Evolutionary conservation across 1,140 invertebrate genomes (phyloP).

Genomic region (Bombus terrestris): DNA sequence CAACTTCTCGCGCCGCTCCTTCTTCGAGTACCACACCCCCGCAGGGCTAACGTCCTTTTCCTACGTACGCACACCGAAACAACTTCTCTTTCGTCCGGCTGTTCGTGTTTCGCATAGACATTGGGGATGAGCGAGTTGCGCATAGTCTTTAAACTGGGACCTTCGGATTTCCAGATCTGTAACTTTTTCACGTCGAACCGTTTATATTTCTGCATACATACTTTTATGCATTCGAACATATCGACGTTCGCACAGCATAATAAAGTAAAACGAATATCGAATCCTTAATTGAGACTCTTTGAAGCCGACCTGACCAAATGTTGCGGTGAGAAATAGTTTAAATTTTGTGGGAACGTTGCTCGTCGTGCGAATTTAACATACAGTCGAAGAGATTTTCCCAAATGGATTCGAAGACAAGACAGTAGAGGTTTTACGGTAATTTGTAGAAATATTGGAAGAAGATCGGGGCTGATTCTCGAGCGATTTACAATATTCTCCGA

Average conservation of each 20-base stretch:
- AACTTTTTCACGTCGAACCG: no score
- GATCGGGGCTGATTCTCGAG: neutral
- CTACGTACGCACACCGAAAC: neutral
- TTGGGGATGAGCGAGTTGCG: no score
- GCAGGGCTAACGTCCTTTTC: neutral
- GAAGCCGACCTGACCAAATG: no score
- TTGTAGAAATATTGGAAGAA: neutral
- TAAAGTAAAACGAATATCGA: no score
- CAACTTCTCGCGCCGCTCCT: constrained; percentile 49
- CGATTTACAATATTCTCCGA: neutral
- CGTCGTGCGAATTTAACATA: no score
- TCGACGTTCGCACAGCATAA: no score
- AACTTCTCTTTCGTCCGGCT: constrained; percentile 3
- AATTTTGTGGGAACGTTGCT: no score
- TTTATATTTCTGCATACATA: no score
- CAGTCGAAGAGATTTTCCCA: no score
- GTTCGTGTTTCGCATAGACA: neutral
- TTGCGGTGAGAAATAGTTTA: no score
- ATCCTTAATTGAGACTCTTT: no score
- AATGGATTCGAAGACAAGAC: neutral
- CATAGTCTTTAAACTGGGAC: neutral
- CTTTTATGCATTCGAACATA: no score
- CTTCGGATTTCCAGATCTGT: neutral
- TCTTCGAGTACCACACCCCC: constrained; percentile 10
- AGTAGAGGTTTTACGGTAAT: neutral